phyloP scores from a whole-genome alignment of 2,797 vertebrate genomes.

The Chiroxiphia lanceolata region DNA sequence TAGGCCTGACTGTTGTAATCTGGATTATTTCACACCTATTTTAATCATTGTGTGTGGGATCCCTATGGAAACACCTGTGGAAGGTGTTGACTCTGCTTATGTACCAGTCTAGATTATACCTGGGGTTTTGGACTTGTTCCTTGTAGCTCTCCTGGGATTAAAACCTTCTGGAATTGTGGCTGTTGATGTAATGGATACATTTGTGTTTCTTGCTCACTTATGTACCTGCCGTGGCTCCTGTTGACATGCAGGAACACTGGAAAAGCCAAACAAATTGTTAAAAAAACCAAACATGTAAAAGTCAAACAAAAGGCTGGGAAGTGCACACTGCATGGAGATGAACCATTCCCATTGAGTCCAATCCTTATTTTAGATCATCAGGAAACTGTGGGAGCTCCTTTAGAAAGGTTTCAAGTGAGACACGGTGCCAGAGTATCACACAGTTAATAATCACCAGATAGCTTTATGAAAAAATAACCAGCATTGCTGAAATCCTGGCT shows the following conservation, averaged over 20 bases:
- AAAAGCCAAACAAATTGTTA: background rate
- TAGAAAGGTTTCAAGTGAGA: background rate
- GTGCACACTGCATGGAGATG: accelerated
- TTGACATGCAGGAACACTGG: background rate
- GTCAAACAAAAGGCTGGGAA: background rate
- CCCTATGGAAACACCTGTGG: background rate
- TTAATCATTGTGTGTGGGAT: background rate
- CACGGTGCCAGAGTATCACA: background rate
- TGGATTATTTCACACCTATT: background rate
- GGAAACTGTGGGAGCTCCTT: background rate
- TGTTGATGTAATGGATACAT: background rate
- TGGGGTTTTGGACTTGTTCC: background rate
- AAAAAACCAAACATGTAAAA: background rate
- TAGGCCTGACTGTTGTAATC: background rate
- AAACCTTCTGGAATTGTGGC: background rate
- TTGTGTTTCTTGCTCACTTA: background rate
- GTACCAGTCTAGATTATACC: background rate
- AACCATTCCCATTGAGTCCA: background rate
- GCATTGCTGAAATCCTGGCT: background rate
- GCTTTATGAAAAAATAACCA: background rate
- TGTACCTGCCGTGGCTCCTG: background rate
- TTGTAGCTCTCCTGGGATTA: background rate
- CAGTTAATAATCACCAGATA: background rate
- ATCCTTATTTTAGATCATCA: background rate
- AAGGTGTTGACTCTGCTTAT: background rate